Percentiles rank a stretch among this genome's conserved stretches.
Conservation (phyloP, 2,797 vertebrate genomes). For the Hozukius guyotensis region DNA sequence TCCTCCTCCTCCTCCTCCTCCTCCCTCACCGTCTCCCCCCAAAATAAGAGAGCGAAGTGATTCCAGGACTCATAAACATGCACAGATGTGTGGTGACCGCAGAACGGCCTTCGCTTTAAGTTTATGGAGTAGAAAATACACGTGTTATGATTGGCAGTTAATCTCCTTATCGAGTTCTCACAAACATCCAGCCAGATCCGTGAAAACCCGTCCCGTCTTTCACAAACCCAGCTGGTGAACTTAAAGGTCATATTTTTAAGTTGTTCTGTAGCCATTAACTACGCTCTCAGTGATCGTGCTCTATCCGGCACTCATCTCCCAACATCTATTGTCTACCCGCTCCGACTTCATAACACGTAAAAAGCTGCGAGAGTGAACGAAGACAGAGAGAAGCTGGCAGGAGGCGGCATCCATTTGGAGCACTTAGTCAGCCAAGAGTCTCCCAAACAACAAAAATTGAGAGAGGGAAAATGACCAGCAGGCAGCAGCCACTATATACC, state of each 20-base stretch:
- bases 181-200: constrained; percentile 8
- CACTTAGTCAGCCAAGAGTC: constrained; percentile 73
- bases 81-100: constrained; percentile 64
- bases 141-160: constrained; percentile 4
- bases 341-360: constrained; percentile 46
- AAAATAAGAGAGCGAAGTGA: constrained; percentile 17
- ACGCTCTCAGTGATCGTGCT: not conserved
- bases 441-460: constrained; percentile 53
- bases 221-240: not conserved
- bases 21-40: not conserved
- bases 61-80: constrained; percentile 27
- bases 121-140: not conserved
- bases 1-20: not conserved
- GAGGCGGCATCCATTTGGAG: constrained; percentile 73
- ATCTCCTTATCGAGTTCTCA: constrained; percentile 24
- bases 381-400: constrained; percentile 56
- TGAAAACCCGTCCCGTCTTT: not conserved
- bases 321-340: constrained; percentile 43
- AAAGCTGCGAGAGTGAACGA: constrained; percentile 11
- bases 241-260: constrained; percentile 13
- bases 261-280: constrained; percentile 27
- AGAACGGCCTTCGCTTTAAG: constrained; percentile 8
- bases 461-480: constrained; percentile 62
- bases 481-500: constrained; percentile 33
- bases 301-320: constrained; percentile 6